These are phyloP conservation scores for Tamandua tetradactyla DNA, from an alignment of 2,797 vertebrate species.

Conservation along the genomic window DNA sequence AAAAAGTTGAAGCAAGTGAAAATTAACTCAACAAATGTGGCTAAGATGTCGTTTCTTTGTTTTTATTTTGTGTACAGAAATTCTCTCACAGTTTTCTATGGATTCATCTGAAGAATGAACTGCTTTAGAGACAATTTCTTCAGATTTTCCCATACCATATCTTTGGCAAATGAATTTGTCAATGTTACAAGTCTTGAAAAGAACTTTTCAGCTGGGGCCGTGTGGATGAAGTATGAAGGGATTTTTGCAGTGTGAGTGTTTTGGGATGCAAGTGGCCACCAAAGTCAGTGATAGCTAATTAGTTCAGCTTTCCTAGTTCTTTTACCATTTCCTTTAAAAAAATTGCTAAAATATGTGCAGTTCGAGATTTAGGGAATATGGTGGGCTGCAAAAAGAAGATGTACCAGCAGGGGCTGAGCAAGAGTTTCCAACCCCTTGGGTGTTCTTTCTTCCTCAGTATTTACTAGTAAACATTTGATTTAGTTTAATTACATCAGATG, in stretches of 20 bases:
- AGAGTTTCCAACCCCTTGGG: neutral
- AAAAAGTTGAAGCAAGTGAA: neutral
- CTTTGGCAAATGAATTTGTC: neutral
- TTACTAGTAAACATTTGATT: neutral
- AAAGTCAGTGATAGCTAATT: neutral
- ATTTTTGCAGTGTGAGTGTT: neutral
- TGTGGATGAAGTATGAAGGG: neutral
- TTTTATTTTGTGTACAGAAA: constrained; percentile 29
- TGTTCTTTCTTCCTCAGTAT: neutral
- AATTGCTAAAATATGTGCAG: neutral
- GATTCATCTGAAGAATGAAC: neutral
- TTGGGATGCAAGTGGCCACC: neutral
- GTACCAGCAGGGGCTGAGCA: neutral
- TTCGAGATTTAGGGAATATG: neutral
- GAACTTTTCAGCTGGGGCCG: neutral
- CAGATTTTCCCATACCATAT: neutral
- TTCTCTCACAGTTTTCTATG: neutral
- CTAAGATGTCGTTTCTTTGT: neutral
- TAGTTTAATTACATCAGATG: neutral
- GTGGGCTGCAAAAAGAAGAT: neutral
- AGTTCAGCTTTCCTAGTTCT: neutral
- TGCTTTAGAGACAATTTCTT: neutral
- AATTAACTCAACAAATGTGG: neutral
- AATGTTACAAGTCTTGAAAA: neutral
- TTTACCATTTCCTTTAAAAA: neutral